phyloP scores from a whole-genome alignment of 2,888 invertebrate genomes.

The Drosophila meridionalis region DNA sequence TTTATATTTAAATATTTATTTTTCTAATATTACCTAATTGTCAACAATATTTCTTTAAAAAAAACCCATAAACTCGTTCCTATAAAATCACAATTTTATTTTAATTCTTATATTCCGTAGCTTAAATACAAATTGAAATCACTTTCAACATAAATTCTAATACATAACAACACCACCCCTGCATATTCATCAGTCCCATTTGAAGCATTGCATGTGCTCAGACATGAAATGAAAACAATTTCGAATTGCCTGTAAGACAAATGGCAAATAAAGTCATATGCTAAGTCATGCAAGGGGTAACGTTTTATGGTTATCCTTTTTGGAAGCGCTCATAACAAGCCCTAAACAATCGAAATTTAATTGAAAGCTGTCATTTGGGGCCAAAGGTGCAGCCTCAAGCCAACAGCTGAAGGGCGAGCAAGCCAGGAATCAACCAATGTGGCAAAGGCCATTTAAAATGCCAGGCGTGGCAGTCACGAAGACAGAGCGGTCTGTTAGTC shows the following conservation, averaged over 20 bases:
- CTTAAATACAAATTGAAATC: no score
- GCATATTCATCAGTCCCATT: not conserved
- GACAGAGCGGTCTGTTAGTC: conserved; percentile 1
- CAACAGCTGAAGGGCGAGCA: not conserved
- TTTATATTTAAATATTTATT: no score
- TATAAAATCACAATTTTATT: no score
- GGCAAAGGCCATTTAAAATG: conserved; percentile 17
- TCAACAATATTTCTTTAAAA: no score
- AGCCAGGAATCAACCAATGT: conserved; percentile 6
- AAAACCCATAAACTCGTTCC: no score
- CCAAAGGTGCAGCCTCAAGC: conserved; percentile 11
- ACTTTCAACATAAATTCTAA: no score
- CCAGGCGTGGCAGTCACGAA: conserved; percentile 18
- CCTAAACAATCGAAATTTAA: conserved; percentile 27
- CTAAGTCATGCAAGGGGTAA: not conserved
- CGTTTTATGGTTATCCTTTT: conserved; percentile 1
- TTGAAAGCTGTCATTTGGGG: conserved; percentile 24
- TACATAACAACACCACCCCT: no score
- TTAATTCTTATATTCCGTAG: no score
- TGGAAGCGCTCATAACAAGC: conserved; percentile 1
- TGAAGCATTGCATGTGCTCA: not conserved
- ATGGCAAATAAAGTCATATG: not conserved
- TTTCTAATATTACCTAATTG: no score
- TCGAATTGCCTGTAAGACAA: not conserved
- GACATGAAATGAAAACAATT: not conserved